A percentile compares a stretch with the other conserved stretches of the same genome.
phyloP scores from a whole-genome alignment of 2,888 invertebrate species.

The Norana najaformis region DNA sequence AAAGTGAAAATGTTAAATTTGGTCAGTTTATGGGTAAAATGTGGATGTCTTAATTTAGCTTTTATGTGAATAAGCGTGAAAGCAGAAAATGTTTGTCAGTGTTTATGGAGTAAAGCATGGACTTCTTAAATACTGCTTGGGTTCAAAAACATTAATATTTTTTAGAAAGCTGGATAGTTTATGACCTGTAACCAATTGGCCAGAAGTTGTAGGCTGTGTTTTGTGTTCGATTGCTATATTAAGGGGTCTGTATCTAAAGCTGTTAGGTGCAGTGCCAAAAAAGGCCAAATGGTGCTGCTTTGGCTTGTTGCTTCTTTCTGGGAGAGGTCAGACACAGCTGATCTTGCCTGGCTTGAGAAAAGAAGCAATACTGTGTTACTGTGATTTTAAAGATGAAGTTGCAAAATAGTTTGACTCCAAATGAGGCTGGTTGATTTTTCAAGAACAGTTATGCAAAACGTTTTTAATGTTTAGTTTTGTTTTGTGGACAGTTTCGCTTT shows the following conservation, averaged over 20 bases:
- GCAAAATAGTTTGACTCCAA: neutral
- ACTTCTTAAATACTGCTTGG: neutral
- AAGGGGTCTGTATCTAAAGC: neutral
- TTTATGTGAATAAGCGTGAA: neutral
- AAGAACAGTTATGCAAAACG: neutral
- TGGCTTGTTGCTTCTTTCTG: neutral
- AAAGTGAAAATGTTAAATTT: neutral
- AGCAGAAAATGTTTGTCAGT: no score
- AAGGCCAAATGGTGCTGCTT: neutral
- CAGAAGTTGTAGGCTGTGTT: neutral
- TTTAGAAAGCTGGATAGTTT: no score
- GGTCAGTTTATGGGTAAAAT: neutral
- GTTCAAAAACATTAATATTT: neutral
- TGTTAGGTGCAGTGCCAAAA: neutral
- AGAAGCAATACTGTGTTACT: neutral
- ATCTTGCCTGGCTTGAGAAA: neutral
- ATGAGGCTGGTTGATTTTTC: neutral
- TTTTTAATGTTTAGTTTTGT: neutral
- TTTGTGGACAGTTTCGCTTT: constrained; percentile 13
- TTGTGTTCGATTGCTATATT: no score
- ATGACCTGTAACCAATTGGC: neutral
- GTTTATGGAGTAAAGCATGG: neutral
- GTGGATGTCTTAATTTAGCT: neutral
- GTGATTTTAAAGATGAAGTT: neutral
- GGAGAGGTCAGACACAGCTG: neutral